Evolutionary conservation across 2,888 invertebrate genomes (phyloP), one percentile per base, ranked within the genome.

Genomic region (Phyto melanocephala): DNA sequence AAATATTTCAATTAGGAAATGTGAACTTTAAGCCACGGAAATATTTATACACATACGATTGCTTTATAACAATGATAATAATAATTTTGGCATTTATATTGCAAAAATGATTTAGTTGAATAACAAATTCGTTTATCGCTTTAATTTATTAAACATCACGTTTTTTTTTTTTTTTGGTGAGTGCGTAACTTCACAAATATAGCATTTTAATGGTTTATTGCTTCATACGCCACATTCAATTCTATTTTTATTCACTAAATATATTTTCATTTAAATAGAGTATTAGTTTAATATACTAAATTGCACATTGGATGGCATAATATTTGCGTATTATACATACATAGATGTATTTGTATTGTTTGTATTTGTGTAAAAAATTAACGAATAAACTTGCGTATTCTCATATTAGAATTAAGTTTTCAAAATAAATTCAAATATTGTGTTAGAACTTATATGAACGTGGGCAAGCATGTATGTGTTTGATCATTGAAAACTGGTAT

Each of bases 51-150:
- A n/a, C n/a, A n/a, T n/a, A n/a, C n/a, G n/a, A n/a, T n/a, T n/a
- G 28, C 28, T 28, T 40, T 42, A 33, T 54, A 33, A 37, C 15
- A 35, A 47, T 58, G 13, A 17, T 15, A 28, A 20, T 3, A 65
- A 58, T 58, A 67, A 67, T 33, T 68, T 76, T 68, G 58, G 28
- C 47, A 50, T 76, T 67, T 50, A 7, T 42, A 52, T 67, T 65
- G 47, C 65, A 24, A 40, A 67, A 22, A 50, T 50, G 28, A 37
- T 76, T 50, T 20, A 56, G 67, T 17, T 58, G 56, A 40, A 76
- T 68, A 76, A 68, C 17, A 76, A 77, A 77, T 79, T 79, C 71
- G 17, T 72, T 79, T 79, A 72, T 79, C 79, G 72, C 60, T 67
- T 60, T 50, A 72, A 67, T 79, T 72, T 72, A 72, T 79, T 72